phyloP scores from a whole-genome alignment of 2,113 vertebrate genomes.

The Puffinus mauretanicus region DNA sequence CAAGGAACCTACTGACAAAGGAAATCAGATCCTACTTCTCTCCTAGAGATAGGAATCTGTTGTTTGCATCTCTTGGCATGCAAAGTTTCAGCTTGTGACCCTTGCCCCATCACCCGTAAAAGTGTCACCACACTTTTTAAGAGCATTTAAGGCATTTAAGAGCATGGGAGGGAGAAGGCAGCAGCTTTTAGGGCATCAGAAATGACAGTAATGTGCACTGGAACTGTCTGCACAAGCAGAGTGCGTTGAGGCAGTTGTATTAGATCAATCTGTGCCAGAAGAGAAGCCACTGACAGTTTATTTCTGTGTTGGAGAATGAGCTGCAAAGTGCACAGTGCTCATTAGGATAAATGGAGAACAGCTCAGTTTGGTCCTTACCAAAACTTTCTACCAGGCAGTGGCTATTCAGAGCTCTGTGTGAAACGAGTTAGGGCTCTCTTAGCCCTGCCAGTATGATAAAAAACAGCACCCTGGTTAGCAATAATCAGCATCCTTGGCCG shows the following conservation, averaged over 20 bases:
- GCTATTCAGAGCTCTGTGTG: background rate
- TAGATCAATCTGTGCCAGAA: conserved; percentile 11
- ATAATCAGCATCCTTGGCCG: conserved; percentile 54
- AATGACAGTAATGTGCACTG: conserved; percentile 42
- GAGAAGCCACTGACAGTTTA: conserved; percentile 6
- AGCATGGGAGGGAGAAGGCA: conserved; percentile 46
- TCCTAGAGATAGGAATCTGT: conserved; percentile 15
- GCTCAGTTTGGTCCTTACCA: conserved; percentile 26
- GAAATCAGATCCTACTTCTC: background rate
- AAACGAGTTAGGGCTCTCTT: conserved; percentile 24
- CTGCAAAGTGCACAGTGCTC: background rate
- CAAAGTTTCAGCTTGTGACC: conserved; percentile 51
- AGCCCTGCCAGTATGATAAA: conserved; percentile 45
- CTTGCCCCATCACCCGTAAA: conserved; percentile 54
- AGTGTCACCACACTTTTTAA: conserved; percentile 56
- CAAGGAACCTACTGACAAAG: background rate
- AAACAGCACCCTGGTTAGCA: conserved; percentile 43
- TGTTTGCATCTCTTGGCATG: conserved; percentile 34
- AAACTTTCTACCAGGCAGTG: conserved; percentile 26
- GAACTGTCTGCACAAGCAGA: background rate
- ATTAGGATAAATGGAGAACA: background rate
- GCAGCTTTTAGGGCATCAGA: conserved; percentile 63
- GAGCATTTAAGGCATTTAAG: conserved; percentile 63
- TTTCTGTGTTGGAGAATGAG: background rate
- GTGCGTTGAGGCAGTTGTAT: conserved; percentile 43